Conservation (phyloP, 2,888 invertebrate genomes). For the Zygaena filipendulae region DNA sequence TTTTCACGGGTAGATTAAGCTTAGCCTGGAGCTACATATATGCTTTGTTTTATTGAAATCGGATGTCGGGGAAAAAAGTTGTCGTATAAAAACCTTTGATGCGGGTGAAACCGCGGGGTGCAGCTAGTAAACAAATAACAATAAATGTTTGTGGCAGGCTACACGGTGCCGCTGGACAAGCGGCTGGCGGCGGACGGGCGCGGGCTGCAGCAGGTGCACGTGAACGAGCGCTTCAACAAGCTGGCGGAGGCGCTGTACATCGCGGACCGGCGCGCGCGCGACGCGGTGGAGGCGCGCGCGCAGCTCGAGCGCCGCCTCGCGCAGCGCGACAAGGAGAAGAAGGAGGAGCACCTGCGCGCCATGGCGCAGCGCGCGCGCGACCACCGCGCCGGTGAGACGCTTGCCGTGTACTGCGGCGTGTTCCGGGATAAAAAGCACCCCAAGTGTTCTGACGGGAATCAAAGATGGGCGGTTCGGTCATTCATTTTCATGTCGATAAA, state of each 20-base stretch:
- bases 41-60: no score
- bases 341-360: slow-evolving; percentile 92
- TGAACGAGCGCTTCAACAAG: slow-evolving; percentile 99
- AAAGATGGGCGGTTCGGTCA: no score
- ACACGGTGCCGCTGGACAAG: slow-evolving; percentile 98
- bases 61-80: no score
- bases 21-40: no score
- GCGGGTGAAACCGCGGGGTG: no score
- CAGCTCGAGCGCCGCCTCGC: slow-evolving; percentile 96
- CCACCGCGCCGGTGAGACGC: slow-evolving; percentile 86
- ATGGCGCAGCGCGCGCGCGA: slow-evolving; percentile 96
- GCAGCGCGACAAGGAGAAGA: slow-evolving; percentile 97
- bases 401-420: no score
- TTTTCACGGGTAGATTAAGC: no score
- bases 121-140: no score
- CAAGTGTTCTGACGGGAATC: slow-evolving; percentile 78
- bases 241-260: slow-evolving; percentile 97
- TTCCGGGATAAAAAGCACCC: no score
- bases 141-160: no score
- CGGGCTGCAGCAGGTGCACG: slow-evolving; percentile 96
- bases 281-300: slow-evolving; percentile 96
- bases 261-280: slow-evolving; percentile 95
- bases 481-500: no score
- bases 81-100: no score
- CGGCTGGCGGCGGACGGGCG: slow-evolving; percentile 97